These are phyloP conservation scores for Nibea albiflora DNA, from an alignment of 2,113 vertebrate genomes.

Conservation along the genomic window DNA sequence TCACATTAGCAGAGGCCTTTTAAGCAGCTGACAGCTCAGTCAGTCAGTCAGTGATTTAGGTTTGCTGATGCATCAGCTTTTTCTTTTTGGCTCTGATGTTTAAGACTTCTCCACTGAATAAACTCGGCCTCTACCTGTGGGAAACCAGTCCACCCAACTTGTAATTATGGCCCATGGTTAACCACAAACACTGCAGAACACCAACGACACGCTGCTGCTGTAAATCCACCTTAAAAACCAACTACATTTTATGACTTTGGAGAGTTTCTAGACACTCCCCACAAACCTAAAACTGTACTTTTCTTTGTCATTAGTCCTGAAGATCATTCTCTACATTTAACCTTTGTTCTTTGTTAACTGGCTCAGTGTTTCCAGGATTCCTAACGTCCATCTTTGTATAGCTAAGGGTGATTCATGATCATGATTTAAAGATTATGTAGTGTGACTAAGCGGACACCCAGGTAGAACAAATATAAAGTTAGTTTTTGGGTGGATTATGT, in stretches of 20 bases:
- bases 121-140: slow-evolving; percentile 45
- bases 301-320: neutral
- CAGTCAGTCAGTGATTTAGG: neutral
- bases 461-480: neutral
- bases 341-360: neutral
- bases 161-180: slow-evolving; percentile 50
- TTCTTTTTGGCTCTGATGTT: slow-evolving; percentile 10
- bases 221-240: slow-evolving; percentile 29
- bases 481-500: slow-evolving; percentile 12
- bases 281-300: neutral
- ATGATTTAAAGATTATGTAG: neutral
- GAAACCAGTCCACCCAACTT: slow-evolving; percentile 33
- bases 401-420: neutral
- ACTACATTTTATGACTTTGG: slow-evolving; percentile 8
- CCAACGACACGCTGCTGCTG: slow-evolving; percentile 15
- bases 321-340: neutral
- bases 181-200: slow-evolving; percentile 42
- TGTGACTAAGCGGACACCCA: neutral
- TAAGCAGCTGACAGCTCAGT: slow-evolving; percentile 14
- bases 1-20: neutral
- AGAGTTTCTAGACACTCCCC: neutral
- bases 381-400: neutral
- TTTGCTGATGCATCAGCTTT: slow-evolving; percentile 43
- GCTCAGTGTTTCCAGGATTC: neutral
- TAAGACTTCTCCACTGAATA: slow-evolving; percentile 18